Percentiles rank a stretch among this genome's conserved stretches.
These are phyloP conservation scores for Neodiprion fabricii DNA, from an alignment of 1,140 invertebrate genomes.

Conservation along the genomic window DNA sequence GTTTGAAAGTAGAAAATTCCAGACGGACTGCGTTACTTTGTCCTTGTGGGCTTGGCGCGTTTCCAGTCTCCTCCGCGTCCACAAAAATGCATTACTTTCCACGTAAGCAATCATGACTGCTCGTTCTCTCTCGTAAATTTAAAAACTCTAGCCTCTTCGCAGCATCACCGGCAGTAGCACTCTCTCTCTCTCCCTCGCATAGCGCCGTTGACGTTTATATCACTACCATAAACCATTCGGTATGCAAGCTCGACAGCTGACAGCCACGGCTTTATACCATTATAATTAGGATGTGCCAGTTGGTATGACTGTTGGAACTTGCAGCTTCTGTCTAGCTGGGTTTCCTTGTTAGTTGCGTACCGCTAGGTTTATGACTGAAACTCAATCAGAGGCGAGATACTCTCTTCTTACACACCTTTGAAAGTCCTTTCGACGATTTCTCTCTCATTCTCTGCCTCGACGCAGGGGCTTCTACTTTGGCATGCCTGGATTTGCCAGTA, in stretches of 20 bases:
- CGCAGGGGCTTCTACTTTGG: conserved; percentile 19
- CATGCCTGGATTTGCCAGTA: conserved; percentile 34
- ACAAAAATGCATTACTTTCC: not conserved
- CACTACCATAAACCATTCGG: not conserved
- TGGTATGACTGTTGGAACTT: not conserved
- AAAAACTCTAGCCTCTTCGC: not conserved
- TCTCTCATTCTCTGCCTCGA: no score
- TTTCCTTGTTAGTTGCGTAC: no score
- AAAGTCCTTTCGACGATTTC: not conserved
- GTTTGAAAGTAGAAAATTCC: conserved; percentile 6
- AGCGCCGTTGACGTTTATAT: not conserved
- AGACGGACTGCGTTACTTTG: not conserved
- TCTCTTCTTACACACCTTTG: not conserved
- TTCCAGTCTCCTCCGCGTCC: not conserved
- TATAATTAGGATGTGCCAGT: not conserved
- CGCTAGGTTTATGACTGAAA: no score
- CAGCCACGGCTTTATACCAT: not conserved
- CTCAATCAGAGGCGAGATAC: not conserved
- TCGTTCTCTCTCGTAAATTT: not conserved
- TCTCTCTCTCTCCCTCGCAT: not conserved
- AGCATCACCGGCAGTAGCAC: no score
- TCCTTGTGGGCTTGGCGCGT: not conserved
- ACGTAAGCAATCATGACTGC: not conserved
- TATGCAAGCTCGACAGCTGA: not conserved
- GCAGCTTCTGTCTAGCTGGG: not conserved